These are phyloP conservation scores for Dolichopus griseipennis DNA, from an alignment of 2,888 invertebrate species.

Conservation along the genomic window DNA sequence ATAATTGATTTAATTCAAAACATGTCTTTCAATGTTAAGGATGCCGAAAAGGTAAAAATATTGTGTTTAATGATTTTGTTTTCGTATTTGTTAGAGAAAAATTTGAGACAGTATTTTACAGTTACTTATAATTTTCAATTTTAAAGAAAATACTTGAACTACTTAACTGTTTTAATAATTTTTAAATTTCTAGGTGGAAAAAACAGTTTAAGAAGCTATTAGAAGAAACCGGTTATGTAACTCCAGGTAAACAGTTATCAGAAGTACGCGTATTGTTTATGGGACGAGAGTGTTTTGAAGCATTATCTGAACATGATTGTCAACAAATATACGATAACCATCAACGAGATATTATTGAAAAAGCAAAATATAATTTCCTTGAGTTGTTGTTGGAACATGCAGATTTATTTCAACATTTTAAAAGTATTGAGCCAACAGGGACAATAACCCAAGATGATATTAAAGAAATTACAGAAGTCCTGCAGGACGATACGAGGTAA, in stretches of 20 bases:
- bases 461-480: conserved; percentile 81
- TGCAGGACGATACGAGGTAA: conserved; percentile 85
- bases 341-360: conserved; percentile 80
- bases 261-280: conserved; percentile 86
- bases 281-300: conserved; percentile 91
- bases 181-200: conserved; percentile 76
- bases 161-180: background rate
- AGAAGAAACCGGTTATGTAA: conserved; percentile 89
- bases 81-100: too few relatives aligned
- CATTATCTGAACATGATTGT: conserved; percentile 79
- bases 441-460: conserved; percentile 92
- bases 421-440: conserved; percentile 78
- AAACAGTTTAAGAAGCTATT: conserved; percentile 88
- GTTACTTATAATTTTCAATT: background rate
- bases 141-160: background rate
- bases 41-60: conserved; percentile 50
- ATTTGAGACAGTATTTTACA: too few relatives aligned
- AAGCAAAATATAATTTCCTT: conserved; percentile 85
- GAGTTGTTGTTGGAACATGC: conserved; percentile 88
- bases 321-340: conserved; percentile 89
- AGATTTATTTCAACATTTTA: conserved; percentile 86
- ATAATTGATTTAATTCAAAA: conserved; percentile 18
- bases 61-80: background rate
- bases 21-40: conserved; percentile 29
- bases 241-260: conserved; percentile 85